Conservation (phyloP, 2,888 invertebrate species). For the Boloria euphrosyne region DNA sequence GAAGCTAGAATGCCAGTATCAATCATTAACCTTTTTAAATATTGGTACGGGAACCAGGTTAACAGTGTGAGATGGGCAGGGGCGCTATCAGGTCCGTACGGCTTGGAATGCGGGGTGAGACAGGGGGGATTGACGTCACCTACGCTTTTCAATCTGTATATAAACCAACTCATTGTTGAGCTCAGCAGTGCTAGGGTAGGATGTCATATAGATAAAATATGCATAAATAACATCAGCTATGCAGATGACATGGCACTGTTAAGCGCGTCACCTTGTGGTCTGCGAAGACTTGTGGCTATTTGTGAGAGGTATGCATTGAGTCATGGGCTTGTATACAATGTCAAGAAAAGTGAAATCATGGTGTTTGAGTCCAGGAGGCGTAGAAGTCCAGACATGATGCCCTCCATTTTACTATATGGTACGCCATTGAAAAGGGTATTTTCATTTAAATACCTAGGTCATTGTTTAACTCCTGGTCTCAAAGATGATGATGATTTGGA, state of each 20-base stretch:
- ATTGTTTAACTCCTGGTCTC: not conserved
- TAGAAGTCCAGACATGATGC: not conserved
- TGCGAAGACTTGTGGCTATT: not conserved
- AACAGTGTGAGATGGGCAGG: constrained; percentile 39
- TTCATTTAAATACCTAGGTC: constrained; percentile 8
- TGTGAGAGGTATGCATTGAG: not conserved
- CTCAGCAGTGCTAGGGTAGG: constrained; percentile 30
- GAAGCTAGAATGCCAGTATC: constrained; percentile 21
- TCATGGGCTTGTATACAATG: constrained; percentile 4
- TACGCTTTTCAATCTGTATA: constrained; percentile 35
- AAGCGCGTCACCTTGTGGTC: not conserved
- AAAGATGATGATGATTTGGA: constrained; percentile 9
- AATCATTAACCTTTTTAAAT: constrained; percentile 27
- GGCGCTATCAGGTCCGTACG: constrained; percentile 19
- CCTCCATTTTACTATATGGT: not conserved
- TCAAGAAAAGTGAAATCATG: not conserved
- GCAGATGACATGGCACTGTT: constrained; percentile 4
- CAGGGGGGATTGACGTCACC: constrained; percentile 35
- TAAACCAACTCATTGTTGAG: constrained; percentile 30
- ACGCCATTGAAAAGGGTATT: not conserved
- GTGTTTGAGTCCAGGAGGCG: not conserved
- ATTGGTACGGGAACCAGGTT: constrained; percentile 39
- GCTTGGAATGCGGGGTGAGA: constrained; percentile 36
- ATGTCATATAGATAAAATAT: constrained; percentile 23
- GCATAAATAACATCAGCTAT: constrained; percentile 9